Conservation (phyloP, 2,113 vertebrate species). For the Protobothrops mucrosquamatus region DNA sequence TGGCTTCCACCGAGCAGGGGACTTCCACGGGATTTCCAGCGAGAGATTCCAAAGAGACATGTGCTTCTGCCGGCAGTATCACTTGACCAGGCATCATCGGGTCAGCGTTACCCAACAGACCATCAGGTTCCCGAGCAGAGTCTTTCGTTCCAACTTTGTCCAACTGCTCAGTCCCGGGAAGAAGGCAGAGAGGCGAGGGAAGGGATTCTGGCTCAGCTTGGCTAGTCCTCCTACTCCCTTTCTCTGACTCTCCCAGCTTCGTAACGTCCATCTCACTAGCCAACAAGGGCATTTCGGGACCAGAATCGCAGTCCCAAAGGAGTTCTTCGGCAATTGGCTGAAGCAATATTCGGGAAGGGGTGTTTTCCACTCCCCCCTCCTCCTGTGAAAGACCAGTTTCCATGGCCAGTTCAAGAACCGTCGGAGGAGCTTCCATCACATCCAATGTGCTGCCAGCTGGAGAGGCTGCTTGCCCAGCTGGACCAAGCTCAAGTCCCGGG, state of each 20-base stretch:
- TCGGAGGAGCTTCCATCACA: rapidly evolving
- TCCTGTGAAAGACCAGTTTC: rapidly evolving
- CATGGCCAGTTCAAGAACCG: not conserved
- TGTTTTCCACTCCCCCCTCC: conserved; percentile 1
- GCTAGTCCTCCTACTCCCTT: not conserved
- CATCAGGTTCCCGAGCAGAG: conserved; percentile 26
- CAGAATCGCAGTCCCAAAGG: conserved; percentile 50
- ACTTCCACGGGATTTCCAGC: not conserved
- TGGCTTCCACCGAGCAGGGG: rapidly evolving
- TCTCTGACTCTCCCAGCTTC: not conserved
- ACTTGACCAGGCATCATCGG: conserved; percentile 33
- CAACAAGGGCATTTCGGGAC: conserved; percentile 15
- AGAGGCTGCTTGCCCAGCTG: not conserved
- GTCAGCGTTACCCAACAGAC: conserved; percentile 52
- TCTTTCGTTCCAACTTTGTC: conserved; percentile 24
- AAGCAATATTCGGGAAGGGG: not conserved
- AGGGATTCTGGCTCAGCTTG: not conserved
- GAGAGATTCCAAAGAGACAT: conserved; percentile 9
- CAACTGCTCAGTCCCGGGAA: conserved; percentile 24
- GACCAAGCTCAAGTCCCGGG: not conserved
- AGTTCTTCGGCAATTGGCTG: conserved; percentile 57
- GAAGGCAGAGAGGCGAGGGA: rapidly evolving
- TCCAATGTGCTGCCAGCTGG: rapidly evolving
- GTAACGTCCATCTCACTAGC: rapidly evolving
- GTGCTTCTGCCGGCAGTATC: conserved; percentile 18